Percentiles rank a stretch among this genome's conserved stretches.
Conservation (phyloP, 1,140 invertebrate species). For the Zaprionus camerounensis region DNA sequence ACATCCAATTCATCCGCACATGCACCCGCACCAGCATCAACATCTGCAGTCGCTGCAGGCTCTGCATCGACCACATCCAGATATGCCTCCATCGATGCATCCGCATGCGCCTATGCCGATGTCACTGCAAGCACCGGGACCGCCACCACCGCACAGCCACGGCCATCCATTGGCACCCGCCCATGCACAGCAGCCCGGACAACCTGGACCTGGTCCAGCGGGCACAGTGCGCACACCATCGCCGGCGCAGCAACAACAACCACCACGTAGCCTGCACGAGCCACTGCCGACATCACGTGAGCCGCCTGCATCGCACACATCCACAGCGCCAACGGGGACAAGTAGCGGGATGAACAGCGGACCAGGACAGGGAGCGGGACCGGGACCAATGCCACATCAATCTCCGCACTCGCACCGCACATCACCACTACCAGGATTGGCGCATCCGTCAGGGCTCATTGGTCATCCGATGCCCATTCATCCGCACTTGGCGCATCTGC, state of each 20-base stretch:
- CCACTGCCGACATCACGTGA: conserved; percentile 65
- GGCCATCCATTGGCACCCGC: conserved; percentile 58
- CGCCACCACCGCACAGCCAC: conserved; percentile 59
- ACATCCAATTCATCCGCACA: conserved; percentile 70
- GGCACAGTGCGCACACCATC: conserved; percentile 80
- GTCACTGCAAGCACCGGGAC: conserved; percentile 74
- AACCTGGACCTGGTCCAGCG: conserved; percentile 81
- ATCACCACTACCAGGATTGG: conserved; percentile 73
- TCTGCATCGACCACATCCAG: conserved; percentile 75
- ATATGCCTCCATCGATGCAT: conserved; percentile 74
- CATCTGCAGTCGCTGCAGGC: conserved; percentile 64
- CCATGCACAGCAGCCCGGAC: conserved; percentile 80
- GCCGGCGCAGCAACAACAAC: conserved; percentile 72
- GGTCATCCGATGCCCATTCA: conserved; percentile 81
- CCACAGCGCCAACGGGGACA: conserved; percentile 58
- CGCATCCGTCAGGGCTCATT: conserved; percentile 70
- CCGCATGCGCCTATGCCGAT: conserved; percentile 74
- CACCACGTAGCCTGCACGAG: conserved; percentile 70
- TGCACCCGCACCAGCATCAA: conserved; percentile 62
- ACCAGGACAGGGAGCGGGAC: conserved; percentile 39
- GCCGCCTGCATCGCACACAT: conserved; percentile 60
- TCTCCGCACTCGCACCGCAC: conserved; percentile 78
- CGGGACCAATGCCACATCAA: conserved; percentile 60
- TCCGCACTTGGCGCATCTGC: conserved; percentile 77
- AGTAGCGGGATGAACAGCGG: conserved; percentile 16